A percentile compares a stretch with the other conserved stretches of the same genome.
Conservation (phyloP, 2,888 invertebrate species). For the Philonicus albiceps region DNA sequence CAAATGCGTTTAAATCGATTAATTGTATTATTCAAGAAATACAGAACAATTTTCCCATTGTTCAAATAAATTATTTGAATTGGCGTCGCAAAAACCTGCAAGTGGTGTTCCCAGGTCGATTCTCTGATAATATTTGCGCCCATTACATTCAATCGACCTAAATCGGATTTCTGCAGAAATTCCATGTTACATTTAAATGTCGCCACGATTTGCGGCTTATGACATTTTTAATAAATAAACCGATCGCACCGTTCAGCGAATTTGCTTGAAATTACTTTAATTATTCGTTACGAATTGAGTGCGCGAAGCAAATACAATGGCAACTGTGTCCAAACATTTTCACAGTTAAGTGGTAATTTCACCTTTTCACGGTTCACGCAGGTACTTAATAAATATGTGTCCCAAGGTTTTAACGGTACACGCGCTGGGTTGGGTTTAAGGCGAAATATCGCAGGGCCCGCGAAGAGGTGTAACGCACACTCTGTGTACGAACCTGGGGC, state of each 20-base stretch:
- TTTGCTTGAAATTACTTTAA: constrained; percentile 33
- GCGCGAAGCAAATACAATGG: not conserved
- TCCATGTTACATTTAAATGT: not conserved
- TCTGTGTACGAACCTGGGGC: not conserved
- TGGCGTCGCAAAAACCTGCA: not conserved
- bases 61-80: not conserved
- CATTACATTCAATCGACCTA: not conserved
- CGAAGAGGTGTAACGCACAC: not conserved
- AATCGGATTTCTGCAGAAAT: not conserved
- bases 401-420: constrained; percentile 39
- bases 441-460: not conserved
- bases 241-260: not conserved
- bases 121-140: not conserved
- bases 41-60: not conserved
- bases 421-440: constrained; percentile 24
- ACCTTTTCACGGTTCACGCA: constrained; percentile 11
- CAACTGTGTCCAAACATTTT: constrained; percentile 34
- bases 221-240: constrained; percentile 40
- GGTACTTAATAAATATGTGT: constrained; percentile 38
- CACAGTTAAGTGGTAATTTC: constrained; percentile 38
- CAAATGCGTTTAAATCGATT: not conserved
- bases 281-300: constrained; percentile 39
- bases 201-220: not conserved
- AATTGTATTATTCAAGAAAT: not conserved
- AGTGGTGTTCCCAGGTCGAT: not conserved